Percentiles rank a stretch among this genome's conserved stretches.
phyloP scores from a whole-genome alignment of 2,113 vertebrate species.

The Micronycteris hirsuta region DNA sequence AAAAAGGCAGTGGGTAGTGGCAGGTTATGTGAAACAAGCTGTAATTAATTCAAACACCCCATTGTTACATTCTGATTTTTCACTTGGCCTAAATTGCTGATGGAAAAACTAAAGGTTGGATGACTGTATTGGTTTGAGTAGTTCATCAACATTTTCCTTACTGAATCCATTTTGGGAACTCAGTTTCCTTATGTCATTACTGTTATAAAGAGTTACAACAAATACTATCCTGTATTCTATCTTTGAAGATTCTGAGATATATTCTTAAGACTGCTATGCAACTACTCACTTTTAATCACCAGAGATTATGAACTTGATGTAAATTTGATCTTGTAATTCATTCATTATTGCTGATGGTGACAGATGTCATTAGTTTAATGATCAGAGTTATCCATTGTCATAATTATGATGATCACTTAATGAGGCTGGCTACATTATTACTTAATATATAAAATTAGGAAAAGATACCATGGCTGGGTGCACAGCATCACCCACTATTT shows the following conservation, averaged over 20 bases:
- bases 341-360: conserved; percentile 69
- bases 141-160: background rate
- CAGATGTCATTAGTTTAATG: conserved; percentile 76
- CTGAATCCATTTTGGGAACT: background rate
- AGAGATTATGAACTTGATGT: conserved; percentile 1
- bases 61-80: background rate
- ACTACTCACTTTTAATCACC: background rate
- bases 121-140: background rate
- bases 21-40: background rate
- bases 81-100: background rate
- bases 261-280: background rate
- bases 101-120: background rate
- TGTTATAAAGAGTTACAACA: background rate
- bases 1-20: background rate
- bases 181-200: background rate
- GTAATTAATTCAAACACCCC: background rate
- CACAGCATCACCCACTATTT: conserved; percentile 60
- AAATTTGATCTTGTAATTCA: conserved; percentile 59
- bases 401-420: conserved; percentile 74
- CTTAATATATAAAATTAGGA: conserved; percentile 69
- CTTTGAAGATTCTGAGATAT: background rate
- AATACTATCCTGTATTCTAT: background rate
- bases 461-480: conserved; percentile 56
- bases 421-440: conserved; percentile 55
- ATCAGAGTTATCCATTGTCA: conserved; percentile 66